Conservation (phyloP, 2,888 invertebrate species). For the Orthosia incerta region DNA sequence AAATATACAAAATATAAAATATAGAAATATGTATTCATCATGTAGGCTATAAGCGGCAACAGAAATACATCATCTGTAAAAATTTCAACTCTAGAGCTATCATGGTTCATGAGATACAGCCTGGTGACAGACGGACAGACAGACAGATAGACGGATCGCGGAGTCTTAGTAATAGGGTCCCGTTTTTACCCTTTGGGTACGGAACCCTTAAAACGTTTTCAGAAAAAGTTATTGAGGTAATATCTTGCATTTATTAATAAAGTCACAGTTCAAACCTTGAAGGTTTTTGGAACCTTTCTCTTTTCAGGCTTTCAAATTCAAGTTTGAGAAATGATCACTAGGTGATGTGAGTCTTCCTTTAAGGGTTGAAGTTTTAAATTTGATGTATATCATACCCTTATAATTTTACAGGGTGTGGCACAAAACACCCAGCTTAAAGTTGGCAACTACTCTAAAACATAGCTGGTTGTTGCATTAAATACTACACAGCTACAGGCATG, state of each 20-base stretch:
- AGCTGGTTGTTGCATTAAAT: conserved; percentile 15
- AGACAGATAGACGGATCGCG: too few species aligned
- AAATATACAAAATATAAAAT: too few species aligned
- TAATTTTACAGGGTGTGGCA: conserved; percentile 27
- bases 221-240: conserved; percentile 33
- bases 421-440: neutral
- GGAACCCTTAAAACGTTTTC: too few species aligned
- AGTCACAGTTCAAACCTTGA: conserved; percentile 44
- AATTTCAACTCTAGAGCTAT: too few species aligned
- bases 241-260: conserved; percentile 33
- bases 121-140: too few species aligned
- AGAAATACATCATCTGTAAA: too few species aligned
- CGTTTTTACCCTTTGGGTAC: too few species aligned
- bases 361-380: neutral
- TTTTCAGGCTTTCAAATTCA: conserved; percentile 32
- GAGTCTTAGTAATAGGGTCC: too few species aligned
- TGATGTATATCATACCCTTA: neutral
- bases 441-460: conserved; percentile 1
- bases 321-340: conserved; percentile 10
- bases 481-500: conserved; percentile 20
- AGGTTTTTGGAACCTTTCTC: conserved; percentile 49
- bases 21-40: too few species aligned
- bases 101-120: too few species aligned
- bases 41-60: too few species aligned
- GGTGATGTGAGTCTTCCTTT: neutral